Evolutionary conservation across 2,888 invertebrate genomes (phyloP).

Genomic region (Agriopis marginaria): DNA sequence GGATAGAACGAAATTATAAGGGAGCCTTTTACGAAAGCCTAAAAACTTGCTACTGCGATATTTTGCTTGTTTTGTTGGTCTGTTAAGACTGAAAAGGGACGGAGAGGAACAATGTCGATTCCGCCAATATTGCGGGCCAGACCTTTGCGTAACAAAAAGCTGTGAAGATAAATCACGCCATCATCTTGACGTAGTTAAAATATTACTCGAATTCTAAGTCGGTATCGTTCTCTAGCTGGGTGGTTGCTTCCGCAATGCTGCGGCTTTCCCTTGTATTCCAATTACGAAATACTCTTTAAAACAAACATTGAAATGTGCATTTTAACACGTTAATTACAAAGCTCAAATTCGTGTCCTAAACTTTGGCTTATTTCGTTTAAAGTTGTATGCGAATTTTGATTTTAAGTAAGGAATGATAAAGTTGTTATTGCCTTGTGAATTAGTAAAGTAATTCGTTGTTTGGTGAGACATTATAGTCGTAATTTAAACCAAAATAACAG

Average conservation of each 20-base stretch:
- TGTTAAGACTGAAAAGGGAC: too few species aligned
- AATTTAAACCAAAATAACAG: constrained; percentile 51
- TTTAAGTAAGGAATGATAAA: background rate
- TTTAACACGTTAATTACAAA: background rate
- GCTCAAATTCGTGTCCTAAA: background rate
- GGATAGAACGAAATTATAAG: too few species aligned
- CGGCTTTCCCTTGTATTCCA: constrained; percentile 52
- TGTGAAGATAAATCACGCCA: constrained; percentile 3
- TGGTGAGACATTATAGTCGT: constrained; percentile 40
- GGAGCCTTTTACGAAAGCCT: too few species aligned
- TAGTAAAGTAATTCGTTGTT: constrained; percentile 46
- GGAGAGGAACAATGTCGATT: background rate
- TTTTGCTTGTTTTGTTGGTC: too few species aligned
- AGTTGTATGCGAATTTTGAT: constrained; percentile 2
- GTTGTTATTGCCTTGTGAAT: constrained; percentile 12
- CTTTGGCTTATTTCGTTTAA: background rate
- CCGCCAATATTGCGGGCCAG: background rate
- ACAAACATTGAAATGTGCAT: background rate
- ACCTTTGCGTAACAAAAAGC: background rate
- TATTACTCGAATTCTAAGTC: constrained; percentile 50
- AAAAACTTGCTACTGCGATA: too few species aligned
- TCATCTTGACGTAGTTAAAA: constrained; percentile 49
- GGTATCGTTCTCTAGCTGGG: constrained; percentile 51
- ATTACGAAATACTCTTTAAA: constrained; percentile 48
- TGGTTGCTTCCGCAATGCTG: constrained; percentile 53